Evolutionary conservation across 2,797 vertebrate genomes (phyloP).

Genomic region (Liparis tanakae): DNA sequence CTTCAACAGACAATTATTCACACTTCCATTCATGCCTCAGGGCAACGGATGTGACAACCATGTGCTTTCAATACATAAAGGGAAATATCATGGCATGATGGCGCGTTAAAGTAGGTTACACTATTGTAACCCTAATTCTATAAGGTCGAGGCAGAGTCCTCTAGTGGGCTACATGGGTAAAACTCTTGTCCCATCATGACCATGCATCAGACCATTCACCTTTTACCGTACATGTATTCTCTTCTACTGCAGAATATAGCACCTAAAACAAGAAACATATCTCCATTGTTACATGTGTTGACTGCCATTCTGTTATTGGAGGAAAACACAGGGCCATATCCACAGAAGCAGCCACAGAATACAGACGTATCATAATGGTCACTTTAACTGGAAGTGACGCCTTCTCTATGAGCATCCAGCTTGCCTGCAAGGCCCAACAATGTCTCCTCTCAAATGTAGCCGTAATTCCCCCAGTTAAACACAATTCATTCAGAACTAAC

Average conservation of each 20-base stretch:
- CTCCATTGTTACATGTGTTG: slow-evolving; percentile 9
- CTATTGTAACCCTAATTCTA: background rate
- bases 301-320: slow-evolving; percentile 1
- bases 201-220: background rate
- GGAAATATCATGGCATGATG: slow-evolving; percentile 10
- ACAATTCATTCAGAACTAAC: slow-evolving; percentile 51
- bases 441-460: slow-evolving; percentile 31
- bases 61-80: slow-evolving; percentile 25
- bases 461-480: slow-evolving; percentile 38
- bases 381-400: slow-evolving; percentile 45
- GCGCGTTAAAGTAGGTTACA: slow-evolving; percentile 17
- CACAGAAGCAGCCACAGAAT: slow-evolving; percentile 30
- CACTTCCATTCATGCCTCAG: slow-evolving; percentile 47
- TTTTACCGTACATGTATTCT: background rate
- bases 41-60: slow-evolving; percentile 51
- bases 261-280: background rate
- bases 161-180: background rate
- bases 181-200: background rate
- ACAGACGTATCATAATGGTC: slow-evolving; percentile 37
- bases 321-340: slow-evolving; percentile 1
- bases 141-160: background rate
- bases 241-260: slow-evolving; percentile 1
- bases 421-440: slow-evolving; percentile 31
- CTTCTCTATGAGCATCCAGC: slow-evolving; percentile 30
- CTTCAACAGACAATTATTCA: slow-evolving; percentile 62